Evolutionary conservation across 2,113 vertebrate genomes (phyloP).

Genomic region (Trogon surrucura): DNA sequence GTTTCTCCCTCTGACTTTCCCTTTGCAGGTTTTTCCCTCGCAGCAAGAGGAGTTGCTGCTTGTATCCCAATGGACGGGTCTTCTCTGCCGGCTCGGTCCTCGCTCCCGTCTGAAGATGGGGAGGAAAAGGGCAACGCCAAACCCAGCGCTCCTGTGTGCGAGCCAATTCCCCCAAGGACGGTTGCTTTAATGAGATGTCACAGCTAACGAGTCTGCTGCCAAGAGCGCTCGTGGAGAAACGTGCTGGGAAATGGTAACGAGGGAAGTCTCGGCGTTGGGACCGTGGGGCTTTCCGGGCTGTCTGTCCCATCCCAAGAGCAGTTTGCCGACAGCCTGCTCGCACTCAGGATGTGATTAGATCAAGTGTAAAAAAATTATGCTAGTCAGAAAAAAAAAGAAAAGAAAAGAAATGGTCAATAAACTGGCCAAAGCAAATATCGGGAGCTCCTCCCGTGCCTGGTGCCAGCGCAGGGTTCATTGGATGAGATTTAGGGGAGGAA

Average conservation of each 20-base stretch:
- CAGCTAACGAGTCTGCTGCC: constrained; percentile 16
- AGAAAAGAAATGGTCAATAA: neutral
- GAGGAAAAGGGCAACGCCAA: neutral
- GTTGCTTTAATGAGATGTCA: constrained; percentile 9
- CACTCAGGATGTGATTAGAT: neutral
- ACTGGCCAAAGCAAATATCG: neutral
- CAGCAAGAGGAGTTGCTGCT: neutral
- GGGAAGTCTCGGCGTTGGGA: neutral
- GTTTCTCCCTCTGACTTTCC: neutral
- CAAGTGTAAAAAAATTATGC: neutral
- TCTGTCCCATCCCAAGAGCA: neutral
- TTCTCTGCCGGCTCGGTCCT: neutral
- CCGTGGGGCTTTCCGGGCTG: fast-evolving
- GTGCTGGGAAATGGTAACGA: constrained; percentile 9
- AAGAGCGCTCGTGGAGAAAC: neutral
- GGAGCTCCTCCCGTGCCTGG: fast-evolving
- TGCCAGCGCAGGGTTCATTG: neutral
- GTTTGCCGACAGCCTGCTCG: neutral
- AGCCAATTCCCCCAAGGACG: neutral
- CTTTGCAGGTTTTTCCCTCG: neutral
- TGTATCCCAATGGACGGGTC: neutral
- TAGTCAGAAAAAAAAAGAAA: neutral
- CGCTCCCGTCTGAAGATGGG: neutral
- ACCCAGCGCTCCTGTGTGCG: fast-evolving
- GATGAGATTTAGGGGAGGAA: neutral